Base-by-base conservation (phyloP, 1,140 invertebrate genomes). In the Camponotus floridanus region DNA sequence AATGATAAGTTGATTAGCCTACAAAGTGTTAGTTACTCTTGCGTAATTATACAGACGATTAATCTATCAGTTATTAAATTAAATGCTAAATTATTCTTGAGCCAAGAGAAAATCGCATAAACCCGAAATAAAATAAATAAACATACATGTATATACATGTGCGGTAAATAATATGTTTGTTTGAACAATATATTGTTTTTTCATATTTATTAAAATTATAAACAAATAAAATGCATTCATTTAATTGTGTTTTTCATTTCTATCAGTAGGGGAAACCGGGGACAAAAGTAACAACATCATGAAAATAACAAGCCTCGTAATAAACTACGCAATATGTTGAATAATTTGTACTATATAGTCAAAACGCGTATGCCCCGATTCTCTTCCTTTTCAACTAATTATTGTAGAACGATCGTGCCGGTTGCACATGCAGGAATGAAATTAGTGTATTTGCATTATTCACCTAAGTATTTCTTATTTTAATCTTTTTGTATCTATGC, bases 1-100 rank as follows among this genome's bases (percentile, higher is more conserved):
- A 33, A n/a, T n/a, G 13, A 59, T 57, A 33, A 71, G 18, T 13
- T 39, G 31, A 31, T 68, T 83, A 70, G 51, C 42, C 68, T 73
- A 83, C 42, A 73, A 61, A 61, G 26, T 73, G 26, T 73, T n/a
- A 1, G 11, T 26, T 39, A 48, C 79, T 74, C 68, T 81, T 81
- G 31, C 55, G 57, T 62, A 81, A 81, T 57, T 59, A 42, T 71
- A 61, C 42, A 1, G 5, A 55, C 18, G 18, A 51, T 18, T 21
- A 11, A 5, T 13, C 18, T 31, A 48, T 13, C 15, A 51, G 6
- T 21, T 33, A 5, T 59, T 59, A 26, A 26, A 26, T 26, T 26
- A 26, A 26, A 26, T 26, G 26, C 3, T 8, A 33, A 73, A 45
- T 36, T 31, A 61, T 3, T 59, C 18, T 62, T 48, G 21, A 7